phyloP scores from a whole-genome alignment of 1,140 invertebrate genomes.

The Drosophila dunni region DNA sequence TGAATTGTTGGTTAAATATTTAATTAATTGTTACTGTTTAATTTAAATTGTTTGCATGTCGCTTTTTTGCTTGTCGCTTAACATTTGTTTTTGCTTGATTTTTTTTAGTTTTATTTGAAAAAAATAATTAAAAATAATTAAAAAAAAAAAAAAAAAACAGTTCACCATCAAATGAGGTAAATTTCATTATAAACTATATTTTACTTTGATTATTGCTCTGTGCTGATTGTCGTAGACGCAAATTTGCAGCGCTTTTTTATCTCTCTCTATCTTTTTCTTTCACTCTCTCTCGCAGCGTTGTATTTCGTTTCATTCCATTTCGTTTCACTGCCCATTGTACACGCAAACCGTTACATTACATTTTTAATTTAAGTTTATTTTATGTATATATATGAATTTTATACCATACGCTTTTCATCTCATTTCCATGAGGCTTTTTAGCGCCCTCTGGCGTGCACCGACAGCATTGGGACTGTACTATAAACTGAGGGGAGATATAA shows the following conservation, averaged over 20 bases:
- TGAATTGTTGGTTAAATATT: conserved; percentile 35
- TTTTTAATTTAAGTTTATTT: not conserved
- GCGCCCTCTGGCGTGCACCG: not conserved
- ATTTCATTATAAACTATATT: conserved; percentile 21
- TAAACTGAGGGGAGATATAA: too few species aligned
- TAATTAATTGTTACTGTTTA: conserved; percentile 41
- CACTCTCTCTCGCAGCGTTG: not conserved
- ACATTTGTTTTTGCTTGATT: conserved; percentile 12
- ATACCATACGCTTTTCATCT: not conserved
- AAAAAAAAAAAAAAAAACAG: conserved; percentile 3
- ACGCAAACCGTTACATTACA: not conserved
- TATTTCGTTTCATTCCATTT: conserved; percentile 11
- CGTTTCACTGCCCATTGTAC: conserved; percentile 20
- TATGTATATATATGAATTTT: not conserved
- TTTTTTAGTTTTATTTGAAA: conserved; percentile 1
- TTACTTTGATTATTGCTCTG: conserved; percentile 18
- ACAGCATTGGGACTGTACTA: not conserved
- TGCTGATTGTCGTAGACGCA: conserved; percentile 6
- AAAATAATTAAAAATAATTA: conserved; percentile 7
- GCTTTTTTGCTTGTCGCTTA: conserved; percentile 20
- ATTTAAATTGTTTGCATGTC: conserved; percentile 20
- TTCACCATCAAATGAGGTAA: conserved; percentile 47
- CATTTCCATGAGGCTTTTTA: not conserved
- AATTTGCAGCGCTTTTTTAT: not conserved
- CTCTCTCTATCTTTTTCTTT: not conserved